Evolutionary conservation across 2,888 invertebrate species (phyloP).

Genomic region (Ceratothoa steindachneri): DNA sequence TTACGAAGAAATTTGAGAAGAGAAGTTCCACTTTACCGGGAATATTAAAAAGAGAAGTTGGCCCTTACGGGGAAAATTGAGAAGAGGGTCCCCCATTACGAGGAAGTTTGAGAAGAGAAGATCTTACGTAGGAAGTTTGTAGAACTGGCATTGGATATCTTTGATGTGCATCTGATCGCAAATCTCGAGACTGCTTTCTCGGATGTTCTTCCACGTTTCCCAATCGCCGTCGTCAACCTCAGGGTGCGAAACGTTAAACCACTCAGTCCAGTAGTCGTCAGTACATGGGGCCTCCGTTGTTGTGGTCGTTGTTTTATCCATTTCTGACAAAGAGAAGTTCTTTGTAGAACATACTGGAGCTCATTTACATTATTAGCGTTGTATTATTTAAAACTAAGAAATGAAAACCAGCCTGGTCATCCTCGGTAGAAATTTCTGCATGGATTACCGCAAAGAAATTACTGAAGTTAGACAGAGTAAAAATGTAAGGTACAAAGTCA

Average conservation of each 20-base stretch:
- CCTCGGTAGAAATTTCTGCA: neutral
- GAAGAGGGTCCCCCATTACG: too few relatives aligned
- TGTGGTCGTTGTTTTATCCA: neutral
- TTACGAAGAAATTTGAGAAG: too few relatives aligned
- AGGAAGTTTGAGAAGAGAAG: too few relatives aligned
- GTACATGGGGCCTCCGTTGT: slow-evolving; percentile 7
- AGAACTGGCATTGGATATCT: slow-evolving; percentile 50
- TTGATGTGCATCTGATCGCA: slow-evolving; percentile 49
- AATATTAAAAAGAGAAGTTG: too few relatives aligned
- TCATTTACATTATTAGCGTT: neutral
- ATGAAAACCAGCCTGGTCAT: neutral
- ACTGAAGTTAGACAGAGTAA: too few relatives aligned
- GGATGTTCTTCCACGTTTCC: slow-evolving; percentile 49
- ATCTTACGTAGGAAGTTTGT: too few relatives aligned
- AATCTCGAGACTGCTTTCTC: slow-evolving; percentile 41
- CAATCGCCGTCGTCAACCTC: slow-evolving; percentile 50
- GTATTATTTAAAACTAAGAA: neutral
- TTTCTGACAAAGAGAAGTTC: neutral
- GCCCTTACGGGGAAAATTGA: too few relatives aligned
- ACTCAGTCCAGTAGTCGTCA: slow-evolving; percentile 51
- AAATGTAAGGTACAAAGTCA: too few relatives aligned
- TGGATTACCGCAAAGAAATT: too few relatives aligned
- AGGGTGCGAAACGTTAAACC: slow-evolving; percentile 51
- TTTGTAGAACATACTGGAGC: neutral
- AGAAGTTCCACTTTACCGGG: too few relatives aligned